Conservation (phyloP, 2,888 invertebrate species). For the Eretmocerus hayati region DNA sequence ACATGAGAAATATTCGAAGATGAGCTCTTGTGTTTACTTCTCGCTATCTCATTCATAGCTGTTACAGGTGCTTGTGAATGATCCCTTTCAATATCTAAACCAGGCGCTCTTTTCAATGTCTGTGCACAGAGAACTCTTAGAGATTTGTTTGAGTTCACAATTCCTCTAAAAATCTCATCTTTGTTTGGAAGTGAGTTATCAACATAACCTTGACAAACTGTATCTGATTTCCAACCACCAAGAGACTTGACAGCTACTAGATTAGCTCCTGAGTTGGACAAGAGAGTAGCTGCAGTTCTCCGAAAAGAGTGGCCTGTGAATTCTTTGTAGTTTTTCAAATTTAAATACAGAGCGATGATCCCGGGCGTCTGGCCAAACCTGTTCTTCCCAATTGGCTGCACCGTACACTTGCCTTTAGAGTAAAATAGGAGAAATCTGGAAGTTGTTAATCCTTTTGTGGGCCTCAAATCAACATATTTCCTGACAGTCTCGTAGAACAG, state of each 20-base stretch:
- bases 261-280: slow-evolving; percentile 22
- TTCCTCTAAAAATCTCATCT: slow-evolving; percentile 7
- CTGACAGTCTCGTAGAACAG: slow-evolving; percentile 10
- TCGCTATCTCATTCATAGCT: too few species aligned
- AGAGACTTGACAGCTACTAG: slow-evolving; percentile 13
- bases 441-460: slow-evolving; percentile 6
- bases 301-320: slow-evolving; percentile 25
- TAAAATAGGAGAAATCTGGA: slow-evolving; percentile 20
- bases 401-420: slow-evolving; percentile 17
- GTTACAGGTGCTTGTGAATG: too few species aligned
- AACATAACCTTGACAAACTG: slow-evolving; percentile 10
- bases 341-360: slow-evolving; percentile 21
- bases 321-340: slow-evolving; percentile 17
- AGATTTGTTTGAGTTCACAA: not conserved
- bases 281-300: slow-evolving; percentile 22
- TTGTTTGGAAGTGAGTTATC: slow-evolving; percentile 25
- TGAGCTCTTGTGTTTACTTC: too few species aligned
- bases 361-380: slow-evolving; percentile 21
- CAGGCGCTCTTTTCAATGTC: too few species aligned
- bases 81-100: too few species aligned
- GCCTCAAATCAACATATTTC: slow-evolving; percentile 16
- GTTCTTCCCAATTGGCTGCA: slow-evolving; percentile 23
- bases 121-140: too few species aligned
- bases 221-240: slow-evolving; percentile 21
- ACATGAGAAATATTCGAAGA: too few species aligned